Conservation (phyloP, 1,140 invertebrate species). For the Pararge aegeria region DNA sequence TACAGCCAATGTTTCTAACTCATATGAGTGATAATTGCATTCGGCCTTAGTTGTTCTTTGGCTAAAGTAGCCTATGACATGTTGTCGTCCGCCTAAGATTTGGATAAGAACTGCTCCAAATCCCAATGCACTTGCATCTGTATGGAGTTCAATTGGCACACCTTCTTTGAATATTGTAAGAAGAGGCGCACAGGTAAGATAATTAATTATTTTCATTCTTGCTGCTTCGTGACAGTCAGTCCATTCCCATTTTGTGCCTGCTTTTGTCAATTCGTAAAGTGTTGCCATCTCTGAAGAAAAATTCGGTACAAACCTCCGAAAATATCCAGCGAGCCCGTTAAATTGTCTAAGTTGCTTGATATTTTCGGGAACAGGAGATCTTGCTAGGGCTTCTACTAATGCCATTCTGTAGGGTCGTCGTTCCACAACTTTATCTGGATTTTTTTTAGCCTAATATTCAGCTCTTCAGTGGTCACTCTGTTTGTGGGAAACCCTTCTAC, state of each 20-base stretch:
- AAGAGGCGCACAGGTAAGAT: slow-evolving; percentile 37
- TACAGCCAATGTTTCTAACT: slow-evolving; percentile 57
- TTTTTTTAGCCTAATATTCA: too few species aligned
- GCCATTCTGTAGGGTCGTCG: not conserved
- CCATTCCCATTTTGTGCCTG: slow-evolving; percentile 21
- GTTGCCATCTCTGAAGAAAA: slow-evolving; percentile 61
- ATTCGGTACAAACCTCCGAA: slow-evolving; percentile 64
- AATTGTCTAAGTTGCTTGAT: slow-evolving; percentile 58
- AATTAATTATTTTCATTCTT: slow-evolving; percentile 24
- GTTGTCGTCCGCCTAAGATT: slow-evolving; percentile 23
- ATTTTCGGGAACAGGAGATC: slow-evolving; percentile 35
- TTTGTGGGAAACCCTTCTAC: too few species aligned
- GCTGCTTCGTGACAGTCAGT: slow-evolving; percentile 32
- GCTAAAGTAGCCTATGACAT: slow-evolving; percentile 22
- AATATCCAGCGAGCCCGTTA: slow-evolving; percentile 68
- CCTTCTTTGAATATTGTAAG: slow-evolving; percentile 40
- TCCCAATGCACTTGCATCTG: slow-evolving; percentile 37
- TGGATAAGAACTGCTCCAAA: slow-evolving; percentile 40
- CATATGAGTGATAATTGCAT: slow-evolving; percentile 53
- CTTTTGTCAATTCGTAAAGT: slow-evolving; percentile 27
- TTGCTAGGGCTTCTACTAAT: slow-evolving; percentile 33
- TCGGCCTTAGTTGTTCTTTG: slow-evolving; percentile 32
- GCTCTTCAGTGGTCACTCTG: too few species aligned
- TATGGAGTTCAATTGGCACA: slow-evolving; percentile 42
- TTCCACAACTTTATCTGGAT: too few species aligned